phyloP scores from a whole-genome alignment of 1,140 invertebrate species.

The Leptonema lineaticorne region DNA sequence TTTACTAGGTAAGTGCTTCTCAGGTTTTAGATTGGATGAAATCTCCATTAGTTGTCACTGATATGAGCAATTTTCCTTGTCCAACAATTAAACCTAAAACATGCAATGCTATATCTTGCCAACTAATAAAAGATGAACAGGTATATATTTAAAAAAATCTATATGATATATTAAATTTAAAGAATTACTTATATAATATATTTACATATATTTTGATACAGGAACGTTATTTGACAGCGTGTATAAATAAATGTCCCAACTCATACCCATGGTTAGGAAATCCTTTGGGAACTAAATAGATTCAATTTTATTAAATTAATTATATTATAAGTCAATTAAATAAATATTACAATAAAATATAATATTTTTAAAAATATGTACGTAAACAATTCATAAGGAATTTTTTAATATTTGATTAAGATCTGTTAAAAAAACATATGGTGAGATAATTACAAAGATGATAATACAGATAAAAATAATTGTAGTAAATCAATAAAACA shows the following conservation, averaged over 20 bases:
- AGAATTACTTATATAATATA: not conserved
- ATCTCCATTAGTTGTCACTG: constrained; percentile 42
- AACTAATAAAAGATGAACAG: constrained; percentile 38
- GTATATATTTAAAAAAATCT: no score
- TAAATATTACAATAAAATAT: no score
- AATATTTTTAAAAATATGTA: no score
- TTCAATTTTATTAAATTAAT: not conserved
- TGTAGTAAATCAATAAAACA: no score
- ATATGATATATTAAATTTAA: no score
- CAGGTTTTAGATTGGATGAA: constrained; percentile 47
- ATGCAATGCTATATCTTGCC: constrained; percentile 42
- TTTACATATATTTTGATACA: constrained; percentile 24
- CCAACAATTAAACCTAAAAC: constrained; percentile 4
- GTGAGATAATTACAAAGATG: no score
- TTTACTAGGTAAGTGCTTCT: constrained; percentile 41
- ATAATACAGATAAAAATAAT: no score
- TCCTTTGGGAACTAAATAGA: constrained; percentile 42
- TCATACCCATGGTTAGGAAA: constrained; percentile 49
- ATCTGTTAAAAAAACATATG: no score
- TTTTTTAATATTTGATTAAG: no score
- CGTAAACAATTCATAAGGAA: no score
- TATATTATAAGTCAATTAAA: no score
- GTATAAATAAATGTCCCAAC: constrained; percentile 44
- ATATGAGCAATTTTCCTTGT: constrained; percentile 40
- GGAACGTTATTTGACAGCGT: constrained; percentile 45